Evolutionary conservation across 2,797 vertebrate species (phyloP), one percentile per base, ranked within the genome.

Genomic region (Acrocephalus scirpaceus): DNA sequence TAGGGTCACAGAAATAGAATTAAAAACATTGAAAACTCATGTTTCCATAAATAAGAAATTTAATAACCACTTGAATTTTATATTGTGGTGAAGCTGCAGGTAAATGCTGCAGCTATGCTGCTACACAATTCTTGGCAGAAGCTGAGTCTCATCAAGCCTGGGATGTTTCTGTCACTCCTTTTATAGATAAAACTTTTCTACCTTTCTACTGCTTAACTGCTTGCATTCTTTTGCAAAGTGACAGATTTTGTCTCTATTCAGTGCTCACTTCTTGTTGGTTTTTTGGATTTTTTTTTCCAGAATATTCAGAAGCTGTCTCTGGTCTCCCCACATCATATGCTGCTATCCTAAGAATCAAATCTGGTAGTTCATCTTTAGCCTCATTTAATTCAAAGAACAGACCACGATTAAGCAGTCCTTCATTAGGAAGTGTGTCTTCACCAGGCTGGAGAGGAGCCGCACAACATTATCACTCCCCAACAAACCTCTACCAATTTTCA

Each of bases 321-420:
- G 98, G 98, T 26, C 97, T 98, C 67, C 98, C 99, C 4, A 97
- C 98, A 51, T 98, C 99, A 29, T 99, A 99, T 60, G 98, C 98
- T 89, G 98, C 99, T 30, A 98, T 99, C 72, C 88, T 99, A 93
- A 98, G 98, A 96, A 98, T 99, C 97, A 99, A 98, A 97, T 95
- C 98, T 13, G 98, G 98, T 92, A 98, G 99, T 93, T 98, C 98
- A 16, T 97, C 98, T 45, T 97, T 98, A 66, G 91, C 98, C 22
- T 93, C 97, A 92, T 98, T 98, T 94, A 98, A 95, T 95, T 97
- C 98, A 53, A 98, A 98, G 93, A 96, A 92, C 95, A 98, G 98
- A 97, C 97, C 98, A 69, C 98, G 98, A 82, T 97, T 98, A 80
- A 98, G 97, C 91, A 97, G 97, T n/a, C 95, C 97, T 74, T 97